Evolutionary conservation across 2,888 invertebrate species (phyloP).

Genomic region (Hyposoter dolosus): DNA sequence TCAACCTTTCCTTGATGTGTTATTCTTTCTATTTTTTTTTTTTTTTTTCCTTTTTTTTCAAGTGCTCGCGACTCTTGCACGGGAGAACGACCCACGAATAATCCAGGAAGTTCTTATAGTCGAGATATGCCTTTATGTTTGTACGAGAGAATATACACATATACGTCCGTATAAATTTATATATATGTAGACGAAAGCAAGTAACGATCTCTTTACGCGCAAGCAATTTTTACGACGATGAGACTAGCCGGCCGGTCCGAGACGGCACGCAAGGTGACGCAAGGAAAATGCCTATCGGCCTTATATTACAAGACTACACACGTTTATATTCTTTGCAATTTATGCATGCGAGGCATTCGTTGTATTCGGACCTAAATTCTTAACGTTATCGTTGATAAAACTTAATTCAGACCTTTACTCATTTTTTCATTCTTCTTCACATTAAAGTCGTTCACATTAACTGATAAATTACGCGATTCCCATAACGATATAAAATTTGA

Average conservation of each 20-base stretch:
- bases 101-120: constrained; percentile 81
- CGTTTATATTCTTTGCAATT: neutral
- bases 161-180: constrained; percentile 8
- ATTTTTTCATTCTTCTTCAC: neutral
- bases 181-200: constrained; percentile 53
- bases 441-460: too few species aligned
- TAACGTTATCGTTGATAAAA: neutral
- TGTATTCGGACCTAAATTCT: constrained; percentile 24
- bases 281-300: constrained; percentile 66
- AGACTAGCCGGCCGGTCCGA: constrained; percentile 81
- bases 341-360: neutral
- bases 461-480: neutral
- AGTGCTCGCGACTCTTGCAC: constrained; percentile 17
- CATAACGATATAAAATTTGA: neutral
- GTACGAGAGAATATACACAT: neutral
- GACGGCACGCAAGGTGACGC: constrained; percentile 82
- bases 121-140: constrained; percentile 35
- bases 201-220: constrained; percentile 84
- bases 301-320: constrained; percentile 22
- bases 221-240: constrained; percentile 83
- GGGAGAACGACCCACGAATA: constrained; percentile 67
- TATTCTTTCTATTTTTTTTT: constrained; percentile 24
- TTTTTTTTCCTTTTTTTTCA: constrained; percentile 13
- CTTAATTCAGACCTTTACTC: neutral
- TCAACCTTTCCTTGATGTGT: constrained; percentile 35